Evolutionary conservation across 2,797 vertebrate genomes (phyloP), one percentile per base, ranked within the genome.

Genomic region (Eupleurogrammus muticus): DNA sequence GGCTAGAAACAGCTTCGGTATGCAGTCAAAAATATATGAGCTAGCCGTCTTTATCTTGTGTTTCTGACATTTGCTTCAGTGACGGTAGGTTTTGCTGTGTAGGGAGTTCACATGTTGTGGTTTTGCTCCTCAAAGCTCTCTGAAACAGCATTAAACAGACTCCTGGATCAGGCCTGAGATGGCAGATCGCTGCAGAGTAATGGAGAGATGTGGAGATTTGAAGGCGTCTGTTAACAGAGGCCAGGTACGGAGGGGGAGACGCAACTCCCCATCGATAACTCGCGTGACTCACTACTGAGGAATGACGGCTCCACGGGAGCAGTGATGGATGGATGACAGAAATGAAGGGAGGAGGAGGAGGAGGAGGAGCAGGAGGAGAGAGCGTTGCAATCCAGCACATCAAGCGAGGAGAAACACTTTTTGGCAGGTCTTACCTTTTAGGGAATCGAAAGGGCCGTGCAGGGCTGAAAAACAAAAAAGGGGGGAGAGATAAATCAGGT

Each of bases 391-490:
- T 76, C 77, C 77, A 85, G 54, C 75, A 48, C 67, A 73, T 74
- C 65, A 79, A 77, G 77, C 36, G 17, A 68, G 51, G 51, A 35
- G 47, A 75, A 62, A 59, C 17, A 0, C 0, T 50, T 86, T 81
- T 71, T 78, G 89, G 85, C 89, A 92, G 83, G 53, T 67, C 92
- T 94, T 96, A 99, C 98, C 98, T 99, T 97, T 95, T 97, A 67
- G 97, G 98, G 89, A 97, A 95, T 73, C 95, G 96, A 92, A 99
- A 95, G 12, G 96, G 95, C 92, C 95, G 96, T 51, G 91, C 79
- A 65, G 96, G 93, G 89, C 98, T 99, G 91, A 53, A 95, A 92
- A 79, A 87, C 88, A 91, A 77, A 87, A 83, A 77, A 80, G 80
- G 32, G 61, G 32, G 28, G 28, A 28, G 6, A 86, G 63, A 93